Percentiles rank a stretch among this genome's conserved stretches.
Evolutionary conservation across 2,797 vertebrate genomes (phyloP).

Genomic region (Pachyuromys duprasi): DNA sequence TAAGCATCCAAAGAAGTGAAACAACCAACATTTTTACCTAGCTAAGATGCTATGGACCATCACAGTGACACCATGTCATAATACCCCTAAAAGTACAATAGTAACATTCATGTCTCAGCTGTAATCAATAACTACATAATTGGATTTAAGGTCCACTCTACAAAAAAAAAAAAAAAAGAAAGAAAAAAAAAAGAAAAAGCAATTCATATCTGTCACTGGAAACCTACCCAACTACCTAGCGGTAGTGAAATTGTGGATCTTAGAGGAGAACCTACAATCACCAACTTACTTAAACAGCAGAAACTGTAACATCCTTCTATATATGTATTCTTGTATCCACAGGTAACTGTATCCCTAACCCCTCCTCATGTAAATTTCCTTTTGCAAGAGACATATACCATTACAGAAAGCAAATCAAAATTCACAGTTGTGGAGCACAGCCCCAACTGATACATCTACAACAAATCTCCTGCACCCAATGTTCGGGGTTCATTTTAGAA

Average conservation of each 20-base stretch:
- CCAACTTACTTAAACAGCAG: neutral
- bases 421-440: neutral
- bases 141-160: neutral
- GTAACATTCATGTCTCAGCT: neutral
- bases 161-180: neutral
- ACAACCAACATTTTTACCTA: neutral
- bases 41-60: neutral
- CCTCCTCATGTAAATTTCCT: neutral
- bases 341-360: neutral
- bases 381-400: neutral
- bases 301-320: neutral
- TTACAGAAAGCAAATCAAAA: neutral
- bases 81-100: neutral
- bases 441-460: neutral
- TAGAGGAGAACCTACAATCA: neutral
- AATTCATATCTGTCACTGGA: neutral
- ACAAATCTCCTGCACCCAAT: neutral
- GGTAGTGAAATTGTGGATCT: neutral
- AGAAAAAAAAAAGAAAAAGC: too few relatives aligned
- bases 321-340: neutral
- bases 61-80: neutral
- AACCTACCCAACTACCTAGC: neutral
- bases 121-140: neutral
- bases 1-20: neutral
- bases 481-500: neutral